phyloP scores from a whole-genome alignment of 1,140 invertebrate genomes.

The Whitmania pigra region DNA sequence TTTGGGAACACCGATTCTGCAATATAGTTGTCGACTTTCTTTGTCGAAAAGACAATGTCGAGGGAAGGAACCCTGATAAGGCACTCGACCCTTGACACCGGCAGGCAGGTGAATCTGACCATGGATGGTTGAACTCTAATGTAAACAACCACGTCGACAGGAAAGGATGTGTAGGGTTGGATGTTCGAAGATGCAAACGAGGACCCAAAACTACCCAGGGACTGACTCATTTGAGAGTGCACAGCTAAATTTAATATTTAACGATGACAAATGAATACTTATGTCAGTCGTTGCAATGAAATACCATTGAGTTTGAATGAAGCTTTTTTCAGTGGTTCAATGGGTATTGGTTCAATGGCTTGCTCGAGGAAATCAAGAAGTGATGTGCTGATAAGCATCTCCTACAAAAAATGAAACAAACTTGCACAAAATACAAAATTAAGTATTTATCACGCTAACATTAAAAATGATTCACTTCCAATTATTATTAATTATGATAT shows the following conservation, averaged over 20 bases:
- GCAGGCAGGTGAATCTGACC: slow-evolving; percentile 74
- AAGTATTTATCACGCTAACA: background rate
- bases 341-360: slow-evolving; percentile 37
- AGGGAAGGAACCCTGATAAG: slow-evolving; percentile 86
- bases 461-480: background rate
- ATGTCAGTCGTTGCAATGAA: too few relatives aligned
- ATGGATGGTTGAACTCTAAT: slow-evolving; percentile 94
- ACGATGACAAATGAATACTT: too few relatives aligned
- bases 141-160: slow-evolving; percentile 95
- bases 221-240: too few relatives aligned
- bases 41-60: slow-evolving; percentile 52
- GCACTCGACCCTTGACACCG: slow-evolving; percentile 87
- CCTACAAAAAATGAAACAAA: slow-evolving; percentile 29
- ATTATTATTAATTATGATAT: background rate
- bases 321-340: slow-evolving; percentile 3
- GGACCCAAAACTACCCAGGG: slow-evolving; percentile 32
- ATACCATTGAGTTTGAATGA: slow-evolving; percentile 5
- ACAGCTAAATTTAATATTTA: too few relatives aligned
- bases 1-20: background rate
- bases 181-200: slow-evolving; percentile 34
- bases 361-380: slow-evolving; percentile 43
- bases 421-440: background rate
- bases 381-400: slow-evolving; percentile 42
- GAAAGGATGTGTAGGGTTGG: slow-evolving; percentile 69
- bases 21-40: slow-evolving; percentile 33